phyloP scores from a whole-genome alignment of 92 coral and sea anemone genomes.

The Epizoanthus fatuus region DNA sequence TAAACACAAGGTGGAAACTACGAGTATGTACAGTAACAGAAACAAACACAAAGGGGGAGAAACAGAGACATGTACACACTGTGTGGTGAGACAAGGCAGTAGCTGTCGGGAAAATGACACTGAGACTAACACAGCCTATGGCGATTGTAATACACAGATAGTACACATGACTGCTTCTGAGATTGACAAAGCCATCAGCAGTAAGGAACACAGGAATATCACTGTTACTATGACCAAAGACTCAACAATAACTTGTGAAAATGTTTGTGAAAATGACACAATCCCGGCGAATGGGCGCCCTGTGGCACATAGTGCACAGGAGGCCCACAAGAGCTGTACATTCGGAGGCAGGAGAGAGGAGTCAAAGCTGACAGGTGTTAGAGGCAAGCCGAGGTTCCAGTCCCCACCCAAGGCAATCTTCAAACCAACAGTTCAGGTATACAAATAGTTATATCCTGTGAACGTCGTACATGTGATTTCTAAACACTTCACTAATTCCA shows the following conservation, averaged over 20 bases:
- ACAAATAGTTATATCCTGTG: no score
- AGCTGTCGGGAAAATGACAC: no score
- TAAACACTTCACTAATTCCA: no score
- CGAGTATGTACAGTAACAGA: background rate
- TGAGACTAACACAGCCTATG: no score
- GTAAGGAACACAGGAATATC: background rate
- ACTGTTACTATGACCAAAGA: background rate
- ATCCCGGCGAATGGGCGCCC: background rate
- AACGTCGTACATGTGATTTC: no score
- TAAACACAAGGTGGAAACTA: background rate
- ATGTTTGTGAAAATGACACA: background rate
- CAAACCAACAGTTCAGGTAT: slow-evolving; percentile 89
- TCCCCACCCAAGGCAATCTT: slow-evolving; percentile 95
- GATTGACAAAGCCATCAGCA: background rate
- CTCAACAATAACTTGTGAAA: background rate
- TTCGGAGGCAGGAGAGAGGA: background rate
- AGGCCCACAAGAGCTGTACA: background rate
- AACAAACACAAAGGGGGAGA: background rate
- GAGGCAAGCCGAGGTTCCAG: slow-evolving; percentile 82
- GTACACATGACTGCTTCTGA: background rate
- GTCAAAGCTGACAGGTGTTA: background rate
- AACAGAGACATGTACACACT: background rate
- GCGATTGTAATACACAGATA: background rate
- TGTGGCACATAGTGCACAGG: slow-evolving; percentile 1
- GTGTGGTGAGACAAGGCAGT: background rate